phyloP scores from a whole-genome alignment of 2,113 vertebrate genomes.

The Stictonetta naevosa region DNA sequence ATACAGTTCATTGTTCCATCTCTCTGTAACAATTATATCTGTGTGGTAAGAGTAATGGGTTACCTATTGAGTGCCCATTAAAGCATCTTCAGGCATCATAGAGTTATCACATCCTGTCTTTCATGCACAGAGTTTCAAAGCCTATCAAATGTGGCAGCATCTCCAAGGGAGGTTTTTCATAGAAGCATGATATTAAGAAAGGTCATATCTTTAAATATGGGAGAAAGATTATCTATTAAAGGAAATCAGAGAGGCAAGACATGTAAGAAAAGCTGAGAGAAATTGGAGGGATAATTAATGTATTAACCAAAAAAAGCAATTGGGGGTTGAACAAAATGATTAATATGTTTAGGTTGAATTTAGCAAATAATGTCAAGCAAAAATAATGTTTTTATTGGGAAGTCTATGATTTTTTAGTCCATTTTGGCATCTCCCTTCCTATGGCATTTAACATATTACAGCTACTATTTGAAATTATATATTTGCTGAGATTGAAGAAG shows the following conservation, averaged over 20 bases:
- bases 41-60: background rate
- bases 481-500: background rate
- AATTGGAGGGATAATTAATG: background rate
- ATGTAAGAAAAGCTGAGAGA: background rate
- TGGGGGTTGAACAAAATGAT: background rate
- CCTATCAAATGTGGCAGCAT: background rate
- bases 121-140: background rate
- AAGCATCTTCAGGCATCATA: background rate
- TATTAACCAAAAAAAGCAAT: background rate
- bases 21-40: background rate
- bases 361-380: slow-evolving; percentile 18
- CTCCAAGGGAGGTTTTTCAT: background rate
- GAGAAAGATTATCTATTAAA: background rate
- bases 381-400: slow-evolving; percentile 29
- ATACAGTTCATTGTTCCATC: background rate
- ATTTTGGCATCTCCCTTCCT: background rate
- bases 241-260: background rate
- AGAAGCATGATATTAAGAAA: background rate
- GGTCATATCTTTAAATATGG: background rate
- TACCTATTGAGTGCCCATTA: background rate
- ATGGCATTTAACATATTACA: background rate
- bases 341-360: background rate
- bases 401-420: background rate
- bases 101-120: background rate
- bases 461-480: background rate